These are phyloP conservation scores for Coelopa frigida DNA, from an alignment of 1,140 invertebrate species.

Conservation along the genomic window DNA sequence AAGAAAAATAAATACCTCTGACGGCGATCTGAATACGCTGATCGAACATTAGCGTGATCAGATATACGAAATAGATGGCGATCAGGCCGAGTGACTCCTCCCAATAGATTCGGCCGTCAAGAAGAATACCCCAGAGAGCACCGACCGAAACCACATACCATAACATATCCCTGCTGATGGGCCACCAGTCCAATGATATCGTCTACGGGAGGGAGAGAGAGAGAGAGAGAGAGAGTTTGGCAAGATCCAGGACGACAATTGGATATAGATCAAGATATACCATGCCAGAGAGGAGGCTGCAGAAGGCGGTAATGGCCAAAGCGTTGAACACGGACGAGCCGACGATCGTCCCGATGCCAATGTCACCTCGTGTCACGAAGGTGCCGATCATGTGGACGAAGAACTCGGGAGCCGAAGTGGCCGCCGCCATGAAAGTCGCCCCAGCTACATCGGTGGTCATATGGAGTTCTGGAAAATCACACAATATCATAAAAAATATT, in stretches of 20 bases:
- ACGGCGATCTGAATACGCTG: not conserved
- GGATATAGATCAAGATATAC: not conserved
- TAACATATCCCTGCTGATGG: slow-evolving; percentile 73
- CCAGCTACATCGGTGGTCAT: slow-evolving; percentile 71
- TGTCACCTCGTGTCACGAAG: slow-evolving; percentile 74
- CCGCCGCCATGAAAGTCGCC: slow-evolving; percentile 86
- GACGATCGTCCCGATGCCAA: slow-evolving; percentile 77
- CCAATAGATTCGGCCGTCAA: slow-evolving; percentile 2
- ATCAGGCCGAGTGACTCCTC: not conserved
- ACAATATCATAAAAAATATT: not conserved
- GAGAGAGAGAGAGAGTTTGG: not conserved
- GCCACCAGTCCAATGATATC: slow-evolving; percentile 78
- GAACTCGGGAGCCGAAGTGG: slow-evolving; percentile 80
- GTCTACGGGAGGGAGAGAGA: not conserved
- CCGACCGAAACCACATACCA: slow-evolving; percentile 61
- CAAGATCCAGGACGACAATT: not conserved
- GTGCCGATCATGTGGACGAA: slow-evolving; percentile 84
- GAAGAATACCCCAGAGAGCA: not conserved
- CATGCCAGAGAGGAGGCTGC: slow-evolving; percentile 56
- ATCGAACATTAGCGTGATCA: not conserved
- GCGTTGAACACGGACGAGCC: slow-evolving; percentile 91
- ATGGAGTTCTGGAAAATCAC: slow-evolving; percentile 51
- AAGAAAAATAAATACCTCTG: no score
- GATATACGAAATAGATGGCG: not conserved
- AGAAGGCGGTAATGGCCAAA: slow-evolving; percentile 78